Base-by-base conservation (phyloP, 2,888 invertebrate genomes). In the Mactromeris polynyma region DNA sequence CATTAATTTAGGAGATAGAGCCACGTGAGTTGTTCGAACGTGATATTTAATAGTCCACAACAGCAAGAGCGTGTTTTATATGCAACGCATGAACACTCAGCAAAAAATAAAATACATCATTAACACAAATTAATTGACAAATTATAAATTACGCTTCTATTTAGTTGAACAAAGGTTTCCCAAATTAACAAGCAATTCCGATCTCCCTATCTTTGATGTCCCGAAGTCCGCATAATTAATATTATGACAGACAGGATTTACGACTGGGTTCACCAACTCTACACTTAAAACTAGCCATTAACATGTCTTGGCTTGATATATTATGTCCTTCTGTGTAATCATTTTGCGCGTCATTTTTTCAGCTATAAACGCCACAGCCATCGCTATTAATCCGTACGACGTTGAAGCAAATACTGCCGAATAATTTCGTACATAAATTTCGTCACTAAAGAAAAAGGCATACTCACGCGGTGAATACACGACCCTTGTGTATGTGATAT, bases 271-370 rank as follows among this genome's bases (percentile, higher is more conserved):
- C 73, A 73, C 73, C 73, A 64, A 36, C 42, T 42, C 26, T 36
- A 36, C 77, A 36, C n/a, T 46, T 80, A 33, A 81, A 80, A 86
- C 64, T 81, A 58, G 64, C 81, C 69, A 81, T 86, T 80, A 81
- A 86, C 31, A 73, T 86, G 69, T 86, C 85, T 58, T 31, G 19
- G 0, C 36, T 42, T 85, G 79, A 85, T 86, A 26, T 73, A 86
- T 80, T 9, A 46, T 42, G 14, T 81, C n/a, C 69, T 64, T 73
- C 40, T 36, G n/a, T 84, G 54, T 78, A 78, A 78, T 51, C 36
- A 46, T 54, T 14, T 42, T 40, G 42, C 9, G 78, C 46, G 79
- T 79, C 46, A 42, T 9, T 69, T 84, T 84, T 84, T 78, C n/a
- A 21, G 19, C 84, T 38, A 84, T 84, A 51, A 84, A 84, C 38